These are phyloP conservation scores for Chloroceryle amazona DNA, from an alignment of 2,797 vertebrate species.

Conservation along the genomic window DNA sequence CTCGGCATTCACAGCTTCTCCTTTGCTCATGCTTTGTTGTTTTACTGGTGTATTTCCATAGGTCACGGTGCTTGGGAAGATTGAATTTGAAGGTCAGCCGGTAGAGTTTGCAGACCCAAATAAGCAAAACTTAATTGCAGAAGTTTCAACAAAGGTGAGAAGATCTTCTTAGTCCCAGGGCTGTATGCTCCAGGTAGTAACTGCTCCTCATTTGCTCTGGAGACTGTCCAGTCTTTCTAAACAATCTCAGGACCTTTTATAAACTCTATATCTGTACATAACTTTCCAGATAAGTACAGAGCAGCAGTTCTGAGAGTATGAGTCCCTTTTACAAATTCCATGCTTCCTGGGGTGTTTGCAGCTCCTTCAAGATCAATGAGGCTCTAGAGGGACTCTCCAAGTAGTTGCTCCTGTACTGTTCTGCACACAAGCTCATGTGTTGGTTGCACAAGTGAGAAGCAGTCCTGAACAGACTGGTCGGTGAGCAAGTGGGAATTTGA, in stretches of 20 bases:
- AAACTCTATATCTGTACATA: neutral
- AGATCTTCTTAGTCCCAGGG: neutral
- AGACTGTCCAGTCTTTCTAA: neutral
- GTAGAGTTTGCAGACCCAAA: slow-evolving; percentile 91
- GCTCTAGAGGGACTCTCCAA: neutral
- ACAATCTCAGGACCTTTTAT: accelerated
- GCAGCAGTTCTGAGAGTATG: neutral
- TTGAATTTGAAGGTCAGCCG: slow-evolving; percentile 94
- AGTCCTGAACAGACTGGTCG: neutral
- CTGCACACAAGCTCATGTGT: neutral
- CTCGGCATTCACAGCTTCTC: slow-evolving; percentile 47
- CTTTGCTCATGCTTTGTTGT: neutral
- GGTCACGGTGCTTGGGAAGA: slow-evolving; percentile 95
- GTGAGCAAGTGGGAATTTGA: neutral
- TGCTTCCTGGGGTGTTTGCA: neutral
- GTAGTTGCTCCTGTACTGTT: neutral
- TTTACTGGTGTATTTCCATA: slow-evolving; percentile 72
- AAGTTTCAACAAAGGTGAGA: slow-evolving; percentile 94
- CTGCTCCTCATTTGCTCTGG: neutral
- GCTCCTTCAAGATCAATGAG: neutral
- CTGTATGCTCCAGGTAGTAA: neutral
- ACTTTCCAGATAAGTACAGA: neutral
- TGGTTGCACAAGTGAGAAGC: neutral
- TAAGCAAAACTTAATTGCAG: slow-evolving; percentile 89
- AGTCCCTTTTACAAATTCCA: neutral